phyloP scores from a whole-genome alignment of 2,888 invertebrate genomes.

The Noctua pronuba region DNA sequence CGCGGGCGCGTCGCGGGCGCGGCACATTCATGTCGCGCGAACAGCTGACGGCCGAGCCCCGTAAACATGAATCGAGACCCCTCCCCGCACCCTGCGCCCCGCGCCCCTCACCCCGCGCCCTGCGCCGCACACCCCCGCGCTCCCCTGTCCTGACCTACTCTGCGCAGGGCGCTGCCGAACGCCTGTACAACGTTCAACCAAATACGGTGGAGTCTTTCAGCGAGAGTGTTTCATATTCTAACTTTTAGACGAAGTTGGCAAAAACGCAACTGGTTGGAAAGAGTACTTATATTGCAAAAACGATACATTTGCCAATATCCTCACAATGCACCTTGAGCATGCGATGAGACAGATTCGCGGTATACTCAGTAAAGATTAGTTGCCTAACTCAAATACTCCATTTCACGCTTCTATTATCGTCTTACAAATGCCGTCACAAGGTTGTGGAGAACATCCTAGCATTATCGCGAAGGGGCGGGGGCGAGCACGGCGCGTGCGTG shows the following conservation, averaged over 20 bases:
- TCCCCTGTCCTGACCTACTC: conserved; percentile 73
- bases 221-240: conserved; percentile 3
- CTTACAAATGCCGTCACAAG: conserved; percentile 30
- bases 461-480: conserved; percentile 52
- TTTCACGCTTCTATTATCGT: neutral
- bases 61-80: conserved; percentile 88
- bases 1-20: conserved; percentile 82
- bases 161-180: conserved; percentile 73
- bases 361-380: neutral
- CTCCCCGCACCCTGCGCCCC: conserved; percentile 58
- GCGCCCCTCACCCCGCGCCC: conserved; percentile 36
- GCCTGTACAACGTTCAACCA: conserved; percentile 38
- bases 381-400: neutral
- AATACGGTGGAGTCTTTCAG: conserved; percentile 52
- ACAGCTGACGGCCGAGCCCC: conserved; percentile 89
- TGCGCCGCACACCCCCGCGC: conserved; percentile 63
- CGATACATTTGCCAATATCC: neutral
- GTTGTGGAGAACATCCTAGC: conserved; percentile 27
- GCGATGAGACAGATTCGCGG: too few relatives aligned
- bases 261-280: conserved; percentile 31
- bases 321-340: neutral
- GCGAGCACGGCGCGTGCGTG: conserved; percentile 59
- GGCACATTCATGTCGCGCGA: conserved; percentile 87
- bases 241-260: conserved; percentile 33
- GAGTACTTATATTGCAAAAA: neutral